These are phyloP conservation scores for Metaphire vulgaris DNA, from an alignment of 1,140 invertebrate genomes.

Conservation along the genomic window DNA sequence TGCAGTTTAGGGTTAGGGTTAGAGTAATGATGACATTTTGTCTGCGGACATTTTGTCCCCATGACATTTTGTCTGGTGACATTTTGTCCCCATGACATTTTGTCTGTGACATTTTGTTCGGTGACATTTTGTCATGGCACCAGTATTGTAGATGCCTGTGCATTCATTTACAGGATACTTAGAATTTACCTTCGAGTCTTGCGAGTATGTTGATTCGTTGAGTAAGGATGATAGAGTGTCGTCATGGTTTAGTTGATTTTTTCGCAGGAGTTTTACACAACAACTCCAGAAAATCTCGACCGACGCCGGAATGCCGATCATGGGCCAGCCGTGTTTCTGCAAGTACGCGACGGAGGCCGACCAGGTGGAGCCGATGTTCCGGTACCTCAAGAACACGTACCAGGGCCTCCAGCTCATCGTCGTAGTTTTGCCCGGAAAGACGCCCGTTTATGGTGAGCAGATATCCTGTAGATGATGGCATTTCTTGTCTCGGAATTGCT, in stretches of 20 bases:
- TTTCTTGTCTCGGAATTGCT: no score
- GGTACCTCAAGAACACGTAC: conserved; percentile 91
- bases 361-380: conserved; percentile 92
- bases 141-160: neutral
- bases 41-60: no score
- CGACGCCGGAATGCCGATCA: conserved; percentile 98
- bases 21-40: no score
- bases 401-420: conserved; percentile 91
- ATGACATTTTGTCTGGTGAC: no score
- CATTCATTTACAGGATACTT: neutral
- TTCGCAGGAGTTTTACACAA: conserved; percentile 73
- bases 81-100: neutral
- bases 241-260: neutral
- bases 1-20: no score
- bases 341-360: conserved; percentile 99
- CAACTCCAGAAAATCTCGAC: conserved; percentile 98
- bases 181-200: neutral
- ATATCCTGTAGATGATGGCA: no score
- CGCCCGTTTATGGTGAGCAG: conserved; percentile 98
- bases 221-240: neutral
- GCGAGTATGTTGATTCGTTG: neutral
- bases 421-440: conserved; percentile 96
- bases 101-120: neutral
- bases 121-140: neutral
- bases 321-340: conserved; percentile 92